These are phyloP conservation scores for Theristus sp. DNA, from an alignment of 2,888 invertebrate genomes.

Conservation along the genomic window DNA sequence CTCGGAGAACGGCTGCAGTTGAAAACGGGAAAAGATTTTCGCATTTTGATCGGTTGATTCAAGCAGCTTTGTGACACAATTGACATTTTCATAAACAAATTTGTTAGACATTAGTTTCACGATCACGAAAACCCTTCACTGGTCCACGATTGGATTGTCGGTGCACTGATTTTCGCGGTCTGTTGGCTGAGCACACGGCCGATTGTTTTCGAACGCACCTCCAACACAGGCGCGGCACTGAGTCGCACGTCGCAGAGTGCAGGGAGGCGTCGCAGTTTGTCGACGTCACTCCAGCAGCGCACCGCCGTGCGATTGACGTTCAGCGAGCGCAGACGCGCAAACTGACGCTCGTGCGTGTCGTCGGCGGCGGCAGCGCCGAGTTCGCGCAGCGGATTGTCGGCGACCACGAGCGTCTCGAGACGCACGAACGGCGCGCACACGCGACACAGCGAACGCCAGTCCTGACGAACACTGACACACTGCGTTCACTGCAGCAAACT, in stretches of 20 bases:
- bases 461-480: too few relatives aligned
- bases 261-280: neutral
- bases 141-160: too few relatives aligned
- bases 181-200: too few relatives aligned
- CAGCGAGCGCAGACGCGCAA: neutral
- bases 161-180: too few relatives aligned
- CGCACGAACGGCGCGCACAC: constrained; percentile 67
- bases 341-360: neutral
- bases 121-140: too few relatives aligned
- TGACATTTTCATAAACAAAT: neutral
- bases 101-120: too few relatives aligned
- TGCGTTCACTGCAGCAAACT: too few relatives aligned
- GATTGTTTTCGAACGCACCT: too few relatives aligned
- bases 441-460: constrained; percentile 63
- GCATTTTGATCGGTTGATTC: too few relatives aligned
- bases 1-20: neutral
- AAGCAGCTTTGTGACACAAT: neutral
- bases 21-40: too few relatives aligned
- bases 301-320: neutral
- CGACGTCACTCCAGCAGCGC: neutral
- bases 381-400: constrained; percentile 18
- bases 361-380: too few relatives aligned
- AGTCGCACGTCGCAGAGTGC: neutral
- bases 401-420: constrained; percentile 57
- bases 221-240: neutral